Evolutionary conservation across 2,888 invertebrate genomes (phyloP).

Genomic region (Cerceris ruficornis): DNA sequence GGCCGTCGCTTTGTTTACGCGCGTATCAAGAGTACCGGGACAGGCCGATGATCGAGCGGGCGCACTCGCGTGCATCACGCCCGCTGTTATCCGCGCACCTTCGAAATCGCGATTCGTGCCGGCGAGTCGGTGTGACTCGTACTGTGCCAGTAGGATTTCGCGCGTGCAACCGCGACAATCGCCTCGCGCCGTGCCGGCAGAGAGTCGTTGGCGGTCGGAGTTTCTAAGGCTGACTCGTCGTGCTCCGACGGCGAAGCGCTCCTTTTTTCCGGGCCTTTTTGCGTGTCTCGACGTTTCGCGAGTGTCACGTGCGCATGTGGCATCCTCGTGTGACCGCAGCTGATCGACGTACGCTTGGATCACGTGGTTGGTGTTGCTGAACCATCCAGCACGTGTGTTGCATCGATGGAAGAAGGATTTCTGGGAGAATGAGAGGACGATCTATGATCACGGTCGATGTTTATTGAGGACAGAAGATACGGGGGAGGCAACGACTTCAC

Average conservation of each 20-base stretch:
- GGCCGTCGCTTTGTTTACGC: constrained; percentile 48
- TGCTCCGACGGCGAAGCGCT: no score
- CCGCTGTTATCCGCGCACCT: constrained; percentile 50
- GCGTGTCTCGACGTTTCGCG: no score
- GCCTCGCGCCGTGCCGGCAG: constrained; percentile 18
- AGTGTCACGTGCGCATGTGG: no score
- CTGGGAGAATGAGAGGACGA: constrained; percentile 1
- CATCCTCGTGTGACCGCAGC: no score
- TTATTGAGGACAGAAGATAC: neutral
- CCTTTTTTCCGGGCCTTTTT: no score
- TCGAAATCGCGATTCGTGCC: constrained; percentile 55
- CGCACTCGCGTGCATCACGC: constrained; percentile 33
- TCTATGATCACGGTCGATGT: neutral
- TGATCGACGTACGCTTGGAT: no score
- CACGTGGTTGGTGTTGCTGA: no score
- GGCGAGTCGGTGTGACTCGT: constrained; percentile 43
- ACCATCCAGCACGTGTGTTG: no score
- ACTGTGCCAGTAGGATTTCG: constrained; percentile 59
- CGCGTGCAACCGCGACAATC: constrained; percentile 61
- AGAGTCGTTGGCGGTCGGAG: neutral
- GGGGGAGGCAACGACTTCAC: neutral
- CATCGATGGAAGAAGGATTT: neutral
- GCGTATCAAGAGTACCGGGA: constrained; percentile 22
- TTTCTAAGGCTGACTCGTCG: neutral
- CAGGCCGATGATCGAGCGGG: constrained; percentile 50